Base-by-base conservation (phyloP, 2,797 vertebrate species). In the Tinamus major region DNA sequence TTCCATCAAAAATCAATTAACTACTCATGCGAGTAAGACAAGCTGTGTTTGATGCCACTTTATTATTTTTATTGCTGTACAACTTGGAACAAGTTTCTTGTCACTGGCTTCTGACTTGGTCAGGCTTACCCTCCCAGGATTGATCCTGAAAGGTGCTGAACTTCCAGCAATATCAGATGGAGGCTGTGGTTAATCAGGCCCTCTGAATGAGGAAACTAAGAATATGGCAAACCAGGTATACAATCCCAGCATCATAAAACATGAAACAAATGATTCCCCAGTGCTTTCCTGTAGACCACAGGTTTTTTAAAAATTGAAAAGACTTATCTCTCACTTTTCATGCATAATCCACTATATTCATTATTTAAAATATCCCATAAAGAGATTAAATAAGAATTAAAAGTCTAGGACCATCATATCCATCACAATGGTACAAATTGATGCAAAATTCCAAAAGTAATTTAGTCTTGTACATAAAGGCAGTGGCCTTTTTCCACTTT, bases 311-410 rank as follows among this genome's bases (percentile, higher is more conserved):
- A 94, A 42, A 80, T 94, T 94, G 89, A 94, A 89, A 94, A 92
- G 91, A 97, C 96, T 93, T 93, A 95, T 97, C 96, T 95, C 94
- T 70, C 91, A 80, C 84, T 93, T 94, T 91, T 95, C 89, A 88
- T 71, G 74, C 79, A 94, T 96, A 97, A 97, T 92, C 94, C 95
- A 89, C 94, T 95, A 84, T 94, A 96, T 96, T 93, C 90, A 89
- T 96, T 96, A 94, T 96, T 95, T 96, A 87, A 94, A 95, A 93
- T 93, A 97, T 93, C 88, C 91, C 93, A 96, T 64, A 88, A 96
- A 97, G 94, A 95, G 88, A 96, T 95, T 96, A 97, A 96, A 97
- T 79, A 97, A 91, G 90, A 97, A 93, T 94, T 92, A 97, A 96
- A 96, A 97, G 83, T 95, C 95, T 92, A 55, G 78, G 33, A 89